These are phyloP conservation scores for Salvelinus namaycush DNA, from an alignment of 2,113 vertebrate species.

Conservation along the genomic window DNA sequence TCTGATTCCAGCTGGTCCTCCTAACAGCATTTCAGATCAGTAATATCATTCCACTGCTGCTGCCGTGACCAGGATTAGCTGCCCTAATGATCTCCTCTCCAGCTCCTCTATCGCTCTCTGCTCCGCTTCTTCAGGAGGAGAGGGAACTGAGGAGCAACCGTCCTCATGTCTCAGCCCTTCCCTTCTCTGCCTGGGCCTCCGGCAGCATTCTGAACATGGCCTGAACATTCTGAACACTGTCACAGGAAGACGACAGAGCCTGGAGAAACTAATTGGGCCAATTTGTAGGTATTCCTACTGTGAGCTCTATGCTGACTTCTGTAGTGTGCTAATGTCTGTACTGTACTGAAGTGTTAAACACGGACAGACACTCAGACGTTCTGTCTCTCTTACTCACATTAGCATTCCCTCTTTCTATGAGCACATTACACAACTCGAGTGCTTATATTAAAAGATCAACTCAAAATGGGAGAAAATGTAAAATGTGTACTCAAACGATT, in stretches of 20 bases:
- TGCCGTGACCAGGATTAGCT: constrained; percentile 71
- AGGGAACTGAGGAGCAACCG: constrained; percentile 32
- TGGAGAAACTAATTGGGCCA: constrained; percentile 56
- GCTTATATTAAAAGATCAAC: constrained; percentile 10
- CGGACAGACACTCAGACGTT: neutral
- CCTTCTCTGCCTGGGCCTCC: constrained; percentile 26
- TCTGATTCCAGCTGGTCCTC: constrained; percentile 74
- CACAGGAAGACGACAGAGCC: constrained; percentile 25
- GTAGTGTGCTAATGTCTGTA: constrained; percentile 21
- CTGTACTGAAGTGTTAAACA: constrained; percentile 6
- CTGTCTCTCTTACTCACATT: neutral
- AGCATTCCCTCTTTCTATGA: neutral
- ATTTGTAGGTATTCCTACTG: constrained; percentile 59
- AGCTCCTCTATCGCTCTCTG: constrained; percentile 44
- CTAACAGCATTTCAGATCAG: constrained; percentile 75
- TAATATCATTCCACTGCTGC: constrained; percentile 74
- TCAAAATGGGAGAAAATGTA: constrained; percentile 23
- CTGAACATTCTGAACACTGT: constrained; percentile 15
- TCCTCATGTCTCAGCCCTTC: constrained; percentile 32
- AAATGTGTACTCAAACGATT: neutral
- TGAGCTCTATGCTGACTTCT: constrained; percentile 18
- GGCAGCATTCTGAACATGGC: constrained; percentile 5
- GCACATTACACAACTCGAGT: constrained; percentile 25
- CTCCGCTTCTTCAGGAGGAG: constrained; percentile 38
- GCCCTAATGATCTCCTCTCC: constrained; percentile 71